Base-by-base conservation (phyloP, 2,888 invertebrate genomes). In the Gastrophysa polygoni region DNA sequence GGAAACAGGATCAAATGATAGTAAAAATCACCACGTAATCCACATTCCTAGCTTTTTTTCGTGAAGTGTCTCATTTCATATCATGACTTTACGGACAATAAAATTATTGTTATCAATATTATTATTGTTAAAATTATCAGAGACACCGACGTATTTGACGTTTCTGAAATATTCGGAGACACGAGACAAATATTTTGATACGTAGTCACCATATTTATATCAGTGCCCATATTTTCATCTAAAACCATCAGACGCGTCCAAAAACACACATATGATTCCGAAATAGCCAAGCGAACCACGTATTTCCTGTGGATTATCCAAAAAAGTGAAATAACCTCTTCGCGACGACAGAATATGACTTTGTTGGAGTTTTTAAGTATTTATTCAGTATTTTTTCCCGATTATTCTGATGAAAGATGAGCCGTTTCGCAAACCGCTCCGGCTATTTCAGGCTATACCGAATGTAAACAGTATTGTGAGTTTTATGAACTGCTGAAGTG, bases 381-480 rank as follows among this genome's bases (percentile, higher is more conserved):
- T 63, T 63, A 63, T 63, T 59, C 55, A 51, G 59, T 43, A 59
- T 63, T 63, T 63, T 63, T 63, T 63, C 57, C 34, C 63, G 59
- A 59, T 63, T 63, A 63, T 55, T 56, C 34, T 14, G 51, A 46
- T 58, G 58, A 62, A 34, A 55, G 58, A 58, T 17, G 51, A 44
- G 57, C 50, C 58, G 62, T 62, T 58, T 62, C 49, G 44, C 46
- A 50, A 50, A 50, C 47, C 16, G 29, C 43, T 54, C 54, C 7
- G 16, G 59, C 63, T 63, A 63, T 63, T 63, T 63, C 59, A 50
- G 46, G 58, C 58, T 54, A 51, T 55, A 43, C 20, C 43, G 29
- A 57, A 28, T 47, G 57, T 59, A 63, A 63, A 63, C 63, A 63
- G 17, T 52, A 51, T 44, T 47, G 59, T 57, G 50, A 24, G 44